Conservation (phyloP, 2,888 invertebrate genomes). For the Muschampia plurimacula region DNA sequence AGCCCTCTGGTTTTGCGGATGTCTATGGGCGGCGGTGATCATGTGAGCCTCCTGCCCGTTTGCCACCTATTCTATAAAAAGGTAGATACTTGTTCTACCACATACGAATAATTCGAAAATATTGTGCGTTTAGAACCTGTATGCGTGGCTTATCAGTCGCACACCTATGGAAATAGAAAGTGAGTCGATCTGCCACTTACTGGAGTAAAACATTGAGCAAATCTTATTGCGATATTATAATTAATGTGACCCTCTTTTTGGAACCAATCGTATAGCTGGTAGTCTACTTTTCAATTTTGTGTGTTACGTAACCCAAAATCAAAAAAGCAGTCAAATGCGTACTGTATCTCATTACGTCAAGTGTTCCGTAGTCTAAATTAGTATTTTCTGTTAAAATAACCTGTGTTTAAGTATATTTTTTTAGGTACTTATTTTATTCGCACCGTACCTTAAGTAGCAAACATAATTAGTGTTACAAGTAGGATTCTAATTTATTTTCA, state of each 20-base stretch:
- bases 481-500: no score
- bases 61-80: no score
- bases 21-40: no score
- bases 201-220: slow-evolving; percentile 37
- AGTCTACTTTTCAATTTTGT: slow-evolving; percentile 24
- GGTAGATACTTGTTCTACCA: background rate
- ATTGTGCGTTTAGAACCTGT: slow-evolving; percentile 8
- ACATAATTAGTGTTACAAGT: no score
- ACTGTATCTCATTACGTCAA: background rate
- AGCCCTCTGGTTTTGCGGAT: no score
- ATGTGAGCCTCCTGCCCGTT: no score
- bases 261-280: slow-evolving; percentile 33
- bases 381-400: no score
- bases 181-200: slow-evolving; percentile 29
- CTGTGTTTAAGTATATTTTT: no score
- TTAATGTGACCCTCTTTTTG: slow-evolving; percentile 43
- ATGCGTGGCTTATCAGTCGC: slow-evolving; percentile 9
- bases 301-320: slow-evolving; percentile 25
- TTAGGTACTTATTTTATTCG: no score
- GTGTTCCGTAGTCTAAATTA: no score
- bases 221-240: slow-evolving; percentile 41
- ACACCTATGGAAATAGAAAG: slow-evolving; percentile 31
- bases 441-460: no score
- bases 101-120: background rate
- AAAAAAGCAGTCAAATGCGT: slow-evolving; percentile 1